Evolutionary conservation across 2,888 invertebrate species (phyloP).

Genomic region (Syrista parreyssii): DNA sequence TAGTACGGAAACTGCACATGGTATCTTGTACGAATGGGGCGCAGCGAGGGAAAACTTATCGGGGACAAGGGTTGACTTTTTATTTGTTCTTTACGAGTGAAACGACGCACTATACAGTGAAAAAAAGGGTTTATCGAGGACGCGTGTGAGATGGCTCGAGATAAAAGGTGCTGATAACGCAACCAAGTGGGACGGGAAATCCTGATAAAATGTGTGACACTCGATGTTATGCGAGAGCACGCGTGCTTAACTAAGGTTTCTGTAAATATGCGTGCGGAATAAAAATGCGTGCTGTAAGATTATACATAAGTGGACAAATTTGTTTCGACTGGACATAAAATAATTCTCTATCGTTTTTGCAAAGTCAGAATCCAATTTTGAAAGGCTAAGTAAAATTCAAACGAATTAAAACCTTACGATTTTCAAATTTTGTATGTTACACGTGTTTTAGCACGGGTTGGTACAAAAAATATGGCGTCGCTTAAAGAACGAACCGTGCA

Average conservation of each 20-base stretch:
- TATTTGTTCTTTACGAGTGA: not conserved
- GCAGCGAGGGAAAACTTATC: not conserved
- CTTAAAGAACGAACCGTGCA: not conserved
- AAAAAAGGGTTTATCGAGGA: not conserved
- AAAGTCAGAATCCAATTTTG: not conserved
- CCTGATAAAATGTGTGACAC: slow-evolving; percentile 55
- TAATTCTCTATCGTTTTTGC: not conserved
- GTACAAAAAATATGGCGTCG: too few species aligned
- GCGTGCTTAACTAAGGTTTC: slow-evolving; percentile 27
- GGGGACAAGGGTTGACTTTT: not conserved
- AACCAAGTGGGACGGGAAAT: slow-evolving; percentile 61
- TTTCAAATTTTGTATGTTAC: not conserved
- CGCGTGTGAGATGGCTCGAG: not conserved
- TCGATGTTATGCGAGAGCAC: slow-evolving; percentile 61
- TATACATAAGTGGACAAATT: not conserved
- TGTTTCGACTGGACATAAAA: not conserved
- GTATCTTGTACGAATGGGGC: not conserved
- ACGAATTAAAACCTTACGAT: not conserved
- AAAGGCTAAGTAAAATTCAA: not conserved
- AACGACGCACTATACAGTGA: not conserved
- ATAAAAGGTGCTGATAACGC: slow-evolving; percentile 41
- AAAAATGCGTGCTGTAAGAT: not conserved
- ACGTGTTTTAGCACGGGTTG: not conserved
- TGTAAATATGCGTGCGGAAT: not conserved
- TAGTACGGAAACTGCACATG: not conserved